These are phyloP conservation scores for Anthophora plumipes DNA, from an alignment of 2,888 invertebrate species.

Conservation along the genomic window DNA sequence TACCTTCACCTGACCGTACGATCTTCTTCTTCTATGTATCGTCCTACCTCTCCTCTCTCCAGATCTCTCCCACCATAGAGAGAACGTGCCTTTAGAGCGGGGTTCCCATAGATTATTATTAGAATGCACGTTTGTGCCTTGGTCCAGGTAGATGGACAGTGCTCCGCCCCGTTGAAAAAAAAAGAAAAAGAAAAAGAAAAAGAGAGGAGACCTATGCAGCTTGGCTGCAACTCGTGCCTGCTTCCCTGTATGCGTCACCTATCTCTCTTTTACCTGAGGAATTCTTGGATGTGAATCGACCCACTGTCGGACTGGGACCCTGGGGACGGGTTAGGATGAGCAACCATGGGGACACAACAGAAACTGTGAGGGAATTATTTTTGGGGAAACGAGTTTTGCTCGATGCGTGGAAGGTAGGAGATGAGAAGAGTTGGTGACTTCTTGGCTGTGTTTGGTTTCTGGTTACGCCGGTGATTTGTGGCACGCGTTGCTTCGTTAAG, in stretches of 20 bases:
- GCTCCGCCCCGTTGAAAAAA: conserved; percentile 76
- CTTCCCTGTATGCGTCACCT: conserved; percentile 51
- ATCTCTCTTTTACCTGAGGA: conserved; percentile 65
- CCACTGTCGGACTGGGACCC: conserved; percentile 22
- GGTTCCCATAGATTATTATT: conserved; percentile 84
- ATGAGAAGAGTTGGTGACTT: neutral
- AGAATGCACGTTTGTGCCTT: conserved; percentile 80
- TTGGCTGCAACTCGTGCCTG: conserved; percentile 65
- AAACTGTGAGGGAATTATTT: conserved; percentile 61
- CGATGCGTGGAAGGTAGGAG: too few species aligned
- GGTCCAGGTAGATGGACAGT: conserved; percentile 81
- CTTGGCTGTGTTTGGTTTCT: conserved; percentile 16
- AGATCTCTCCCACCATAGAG: conserved; percentile 32
- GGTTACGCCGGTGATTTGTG: conserved; percentile 50
- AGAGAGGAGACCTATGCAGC: conserved; percentile 62
- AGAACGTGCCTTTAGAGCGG: conserved; percentile 72
- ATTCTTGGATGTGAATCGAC: conserved; percentile 67
- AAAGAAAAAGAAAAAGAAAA: conserved; percentile 57
- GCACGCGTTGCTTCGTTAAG: conserved; percentile 39
- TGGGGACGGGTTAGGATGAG: conserved; percentile 37
- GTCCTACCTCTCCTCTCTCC: conserved; percentile 4
- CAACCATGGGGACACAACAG: conserved; percentile 22
- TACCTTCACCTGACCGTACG: conserved; percentile 39
- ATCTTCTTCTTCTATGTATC: conserved; percentile 12
- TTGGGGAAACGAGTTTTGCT: conserved; percentile 63